A percentile compares a stretch with the other conserved stretches of the same genome.
These are phyloP conservation scores for Thymelicus sylvestris DNA, from an alignment of 2,888 invertebrate genomes.

Conservation along the genomic window DNA sequence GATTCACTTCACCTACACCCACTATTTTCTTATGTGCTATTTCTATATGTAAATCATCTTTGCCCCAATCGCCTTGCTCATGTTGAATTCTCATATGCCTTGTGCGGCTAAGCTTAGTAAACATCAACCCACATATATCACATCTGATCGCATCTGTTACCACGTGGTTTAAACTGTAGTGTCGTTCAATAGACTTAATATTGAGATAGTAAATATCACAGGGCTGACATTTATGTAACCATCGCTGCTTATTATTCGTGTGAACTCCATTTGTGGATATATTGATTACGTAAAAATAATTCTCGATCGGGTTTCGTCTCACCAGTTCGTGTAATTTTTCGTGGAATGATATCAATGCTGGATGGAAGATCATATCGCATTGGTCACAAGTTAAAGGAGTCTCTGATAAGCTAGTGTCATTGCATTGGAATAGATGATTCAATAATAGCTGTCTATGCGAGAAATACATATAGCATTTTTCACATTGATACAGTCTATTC, in stretches of 20 bases:
- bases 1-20: not conserved
- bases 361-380: constrained; percentile 18
- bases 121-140: constrained; percentile 37
- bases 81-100: constrained; percentile 18
- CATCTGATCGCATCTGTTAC: constrained; percentile 22
- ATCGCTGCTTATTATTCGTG: constrained; percentile 10
- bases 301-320: not conserved
- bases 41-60: constrained; percentile 7
- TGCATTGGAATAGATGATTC: constrained; percentile 2
- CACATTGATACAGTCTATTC: constrained; percentile 20
- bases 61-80: not conserved
- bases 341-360: constrained; percentile 2
- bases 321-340: constrained; percentile 8
- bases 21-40: not conserved
- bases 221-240: constrained; percentile 40
- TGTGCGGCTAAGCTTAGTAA: constrained; percentile 17
- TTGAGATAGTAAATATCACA: constrained; percentile 44
- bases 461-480: constrained; percentile 23
- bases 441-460: not conserved
- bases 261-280: constrained; percentile 4
- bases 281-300: constrained; percentile 1
- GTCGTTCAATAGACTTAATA: constrained; percentile 17
- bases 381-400: constrained; percentile 1
- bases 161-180: constrained; percentile 29
- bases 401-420: not conserved